Percentiles rank a stretch among this genome's conserved stretches.
Evolutionary conservation across 2,888 invertebrate species (phyloP).

Genomic region (Teleogryllus oceanicus): DNA sequence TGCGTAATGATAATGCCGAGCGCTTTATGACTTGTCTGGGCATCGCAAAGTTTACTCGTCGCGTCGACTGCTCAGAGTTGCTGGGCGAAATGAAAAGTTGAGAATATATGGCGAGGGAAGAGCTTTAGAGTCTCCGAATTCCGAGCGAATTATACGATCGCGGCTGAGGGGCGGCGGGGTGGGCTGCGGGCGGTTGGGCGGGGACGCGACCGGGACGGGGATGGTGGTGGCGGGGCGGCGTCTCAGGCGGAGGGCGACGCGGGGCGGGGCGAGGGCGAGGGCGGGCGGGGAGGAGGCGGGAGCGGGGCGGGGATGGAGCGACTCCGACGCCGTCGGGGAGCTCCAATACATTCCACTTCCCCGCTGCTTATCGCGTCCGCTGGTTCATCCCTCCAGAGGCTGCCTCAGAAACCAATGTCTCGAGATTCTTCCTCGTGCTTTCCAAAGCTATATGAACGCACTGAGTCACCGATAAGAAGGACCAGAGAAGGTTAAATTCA

Average conservation of each 20-base stretch:
- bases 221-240: neutral
- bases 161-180: neutral
- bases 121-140: neutral
- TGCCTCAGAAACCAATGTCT: too few relatives aligned
- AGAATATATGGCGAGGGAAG: slow-evolving; percentile 8
- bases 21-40: slow-evolving; percentile 18
- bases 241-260: neutral
- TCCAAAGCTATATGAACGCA: too few relatives aligned
- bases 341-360: too few relatives aligned
- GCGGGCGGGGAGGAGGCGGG: neutral
- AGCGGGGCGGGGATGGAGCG: neutral
- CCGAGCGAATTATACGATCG: slow-evolving; percentile 11
- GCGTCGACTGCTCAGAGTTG: slow-evolving; percentile 11
- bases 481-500: too few relatives aligned
- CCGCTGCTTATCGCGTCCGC: too few relatives aligned
- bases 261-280: neutral
- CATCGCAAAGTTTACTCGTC: neutral
- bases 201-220: neutral
- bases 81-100: neutral
- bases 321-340: too few relatives aligned
- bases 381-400: too few relatives aligned
- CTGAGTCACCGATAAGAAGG: too few relatives aligned
- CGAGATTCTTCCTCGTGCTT: too few relatives aligned
- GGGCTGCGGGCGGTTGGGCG: neutral
- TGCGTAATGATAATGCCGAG: neutral